phyloP scores from a whole-genome alignment of 2,113 vertebrate species.

The Poecile atricapillus region DNA sequence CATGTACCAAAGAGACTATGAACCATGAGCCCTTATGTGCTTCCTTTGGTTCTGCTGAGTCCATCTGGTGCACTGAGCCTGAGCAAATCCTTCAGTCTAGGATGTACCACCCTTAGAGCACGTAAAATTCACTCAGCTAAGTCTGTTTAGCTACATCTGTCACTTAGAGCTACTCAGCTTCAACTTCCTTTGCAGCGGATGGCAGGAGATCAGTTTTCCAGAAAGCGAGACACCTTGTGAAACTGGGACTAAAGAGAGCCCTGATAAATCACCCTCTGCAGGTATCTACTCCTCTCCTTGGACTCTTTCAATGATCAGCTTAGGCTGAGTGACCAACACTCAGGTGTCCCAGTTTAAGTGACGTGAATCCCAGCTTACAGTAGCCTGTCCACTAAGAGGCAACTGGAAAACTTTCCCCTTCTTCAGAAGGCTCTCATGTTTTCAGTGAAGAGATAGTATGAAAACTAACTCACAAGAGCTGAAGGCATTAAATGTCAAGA shows the following conservation, averaged over 20 bases:
- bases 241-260: background rate
- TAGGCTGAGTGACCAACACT: background rate
- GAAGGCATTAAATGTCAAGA: background rate
- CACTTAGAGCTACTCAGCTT: background rate
- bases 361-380: background rate
- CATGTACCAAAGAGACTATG: background rate
- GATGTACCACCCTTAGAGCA: background rate
- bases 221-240: accelerated
- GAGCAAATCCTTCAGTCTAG: background rate
- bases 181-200: background rate
- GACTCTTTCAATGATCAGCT: background rate
- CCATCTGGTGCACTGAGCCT: background rate
- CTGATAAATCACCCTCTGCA: background rate
- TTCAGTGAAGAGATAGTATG: background rate
- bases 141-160: background rate
- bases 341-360: background rate
- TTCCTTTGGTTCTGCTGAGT: background rate
- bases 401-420: accelerated
- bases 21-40: background rate
- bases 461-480: background rate
- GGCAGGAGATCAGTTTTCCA: background rate
- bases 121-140: background rate
- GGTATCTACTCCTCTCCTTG: background rate
- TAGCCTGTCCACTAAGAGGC: background rate
- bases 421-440: accelerated